A percentile compares a stretch with the other conserved stretches of the same genome.
These are phyloP conservation scores for Neoascia interrupta DNA, from an alignment of 2,888 invertebrate species.

Conservation along the genomic window DNA sequence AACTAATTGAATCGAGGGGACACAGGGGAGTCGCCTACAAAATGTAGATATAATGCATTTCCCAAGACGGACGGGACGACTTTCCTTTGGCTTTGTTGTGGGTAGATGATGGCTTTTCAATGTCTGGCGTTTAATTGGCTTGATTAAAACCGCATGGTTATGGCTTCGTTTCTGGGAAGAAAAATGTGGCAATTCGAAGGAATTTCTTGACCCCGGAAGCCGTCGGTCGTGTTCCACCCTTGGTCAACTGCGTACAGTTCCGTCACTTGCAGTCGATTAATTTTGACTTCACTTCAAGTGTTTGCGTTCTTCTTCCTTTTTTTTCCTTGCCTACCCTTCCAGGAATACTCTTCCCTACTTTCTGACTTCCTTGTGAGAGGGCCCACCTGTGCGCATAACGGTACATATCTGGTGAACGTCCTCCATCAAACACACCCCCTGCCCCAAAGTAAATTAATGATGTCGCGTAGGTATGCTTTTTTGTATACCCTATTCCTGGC, in stretches of 20 bases:
- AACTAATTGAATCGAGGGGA: slow-evolving; percentile 50
- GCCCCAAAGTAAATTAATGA: slow-evolving; percentile 54
- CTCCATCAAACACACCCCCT: too few relatives aligned
- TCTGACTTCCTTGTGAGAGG: slow-evolving; percentile 7
- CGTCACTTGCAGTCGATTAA: slow-evolving; percentile 43
- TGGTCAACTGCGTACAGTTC: neutral
- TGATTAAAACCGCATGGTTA: slow-evolving; percentile 59
- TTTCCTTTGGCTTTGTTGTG: slow-evolving; percentile 4
- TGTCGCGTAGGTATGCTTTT: too few relatives aligned
- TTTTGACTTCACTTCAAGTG: slow-evolving; percentile 44
- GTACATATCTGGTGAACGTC: too few relatives aligned
- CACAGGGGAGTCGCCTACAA: neutral
- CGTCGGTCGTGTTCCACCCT: neutral
- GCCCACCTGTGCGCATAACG: slow-evolving; percentile 39
- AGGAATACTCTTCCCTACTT: too few relatives aligned
- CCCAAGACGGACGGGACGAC: slow-evolving; percentile 27
- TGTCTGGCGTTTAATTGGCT: slow-evolving; percentile 58
- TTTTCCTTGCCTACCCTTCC: slow-evolving; percentile 9
- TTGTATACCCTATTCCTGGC: too few relatives aligned
- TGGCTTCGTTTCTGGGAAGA: slow-evolving; percentile 38
- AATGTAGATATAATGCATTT: slow-evolving; percentile 5
- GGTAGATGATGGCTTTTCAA: slow-evolving; percentile 14
- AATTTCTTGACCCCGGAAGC: slow-evolving; percentile 23
- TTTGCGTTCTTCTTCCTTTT: slow-evolving; percentile 31
- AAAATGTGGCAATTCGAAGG: neutral